These are phyloP conservation scores for Coboldia fuscipes DNA, from an alignment of 1,140 invertebrate genomes.

Conservation along the genomic window DNA sequence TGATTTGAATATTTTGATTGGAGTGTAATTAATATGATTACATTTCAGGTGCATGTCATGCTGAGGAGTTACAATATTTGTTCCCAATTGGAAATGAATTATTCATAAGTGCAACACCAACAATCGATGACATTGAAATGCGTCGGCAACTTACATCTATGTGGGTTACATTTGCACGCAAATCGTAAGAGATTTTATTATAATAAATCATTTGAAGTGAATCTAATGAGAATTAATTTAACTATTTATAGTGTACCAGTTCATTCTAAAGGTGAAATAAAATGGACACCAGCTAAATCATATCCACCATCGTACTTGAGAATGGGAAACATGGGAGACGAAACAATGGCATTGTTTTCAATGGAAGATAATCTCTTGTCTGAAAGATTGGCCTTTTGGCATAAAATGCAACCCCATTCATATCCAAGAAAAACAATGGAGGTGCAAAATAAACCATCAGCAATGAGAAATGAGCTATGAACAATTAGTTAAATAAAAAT, in stretches of 20 bases:
- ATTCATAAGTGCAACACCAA: constrained; percentile 24
- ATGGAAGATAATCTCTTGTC: constrained; percentile 1
- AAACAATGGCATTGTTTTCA: not conserved
- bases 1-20: not conserved
- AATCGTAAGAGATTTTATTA: constrained; percentile 26
- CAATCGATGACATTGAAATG: constrained; percentile 23
- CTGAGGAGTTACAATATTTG: constrained; percentile 48
- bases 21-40: not conserved
- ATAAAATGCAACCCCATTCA: constrained; percentile 1
- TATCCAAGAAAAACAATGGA: not conserved
- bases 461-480: too few relatives aligned
- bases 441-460: too few relatives aligned
- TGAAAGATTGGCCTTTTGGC: constrained; percentile 3
- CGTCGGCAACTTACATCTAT: constrained; percentile 31
- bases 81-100: constrained; percentile 38
- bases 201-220: not conserved
- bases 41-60: constrained; percentile 36
- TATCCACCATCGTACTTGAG: constrained; percentile 21
- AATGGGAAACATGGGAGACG: constrained; percentile 18
- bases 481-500: too few relatives aligned
- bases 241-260: constrained; percentile 25
- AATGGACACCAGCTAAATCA: constrained; percentile 23
- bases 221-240: not conserved
- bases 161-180: constrained; percentile 48
- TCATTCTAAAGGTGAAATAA: constrained; percentile 14